These are phyloP conservation scores for Melipona beecheii DNA, from an alignment of 2,888 invertebrate species.

Conservation along the genomic window DNA sequence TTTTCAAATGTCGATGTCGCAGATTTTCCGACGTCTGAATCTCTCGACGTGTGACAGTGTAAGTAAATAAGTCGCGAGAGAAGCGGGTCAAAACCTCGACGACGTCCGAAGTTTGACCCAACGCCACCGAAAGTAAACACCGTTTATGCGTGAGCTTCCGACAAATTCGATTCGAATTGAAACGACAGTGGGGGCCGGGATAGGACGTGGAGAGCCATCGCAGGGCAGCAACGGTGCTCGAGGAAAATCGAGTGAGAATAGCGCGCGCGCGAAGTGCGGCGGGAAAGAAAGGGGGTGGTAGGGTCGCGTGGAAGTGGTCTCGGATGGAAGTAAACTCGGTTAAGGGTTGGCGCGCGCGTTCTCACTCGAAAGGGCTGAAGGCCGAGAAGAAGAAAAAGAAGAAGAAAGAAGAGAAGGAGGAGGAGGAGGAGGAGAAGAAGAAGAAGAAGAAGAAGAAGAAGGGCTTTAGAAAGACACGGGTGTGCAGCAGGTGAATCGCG, in stretches of 20 bases:
- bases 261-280: slow-evolving; percentile 53
- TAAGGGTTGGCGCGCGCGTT: slow-evolving; percentile 60
- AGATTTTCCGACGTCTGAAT: not conserved
- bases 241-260: slow-evolving; percentile 69
- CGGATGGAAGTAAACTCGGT: slow-evolving; percentile 68
- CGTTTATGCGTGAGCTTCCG: slow-evolving; percentile 36
- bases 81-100: not conserved
- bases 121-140: slow-evolving; percentile 30
- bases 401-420: too few relatives aligned
- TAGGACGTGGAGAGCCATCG: slow-evolving; percentile 56
- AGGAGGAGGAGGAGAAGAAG: too few relatives aligned
- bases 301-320: slow-evolving; percentile 47
- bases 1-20: not conserved
- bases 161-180: slow-evolving; percentile 26
- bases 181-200: not conserved
- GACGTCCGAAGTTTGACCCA: not conserved
- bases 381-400: not conserved
- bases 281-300: slow-evolving; percentile 16
- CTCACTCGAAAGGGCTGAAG: slow-evolving; percentile 54
- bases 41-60: not conserved
- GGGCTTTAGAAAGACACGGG: slow-evolving; percentile 30
- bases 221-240: slow-evolving; percentile 57
- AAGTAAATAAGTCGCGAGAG: not conserved
- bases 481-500: slow-evolving; percentile 43
- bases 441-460: not conserved